Conservation (phyloP, 2,797 vertebrate genomes). For the Novumbra hubbsi region DNA sequence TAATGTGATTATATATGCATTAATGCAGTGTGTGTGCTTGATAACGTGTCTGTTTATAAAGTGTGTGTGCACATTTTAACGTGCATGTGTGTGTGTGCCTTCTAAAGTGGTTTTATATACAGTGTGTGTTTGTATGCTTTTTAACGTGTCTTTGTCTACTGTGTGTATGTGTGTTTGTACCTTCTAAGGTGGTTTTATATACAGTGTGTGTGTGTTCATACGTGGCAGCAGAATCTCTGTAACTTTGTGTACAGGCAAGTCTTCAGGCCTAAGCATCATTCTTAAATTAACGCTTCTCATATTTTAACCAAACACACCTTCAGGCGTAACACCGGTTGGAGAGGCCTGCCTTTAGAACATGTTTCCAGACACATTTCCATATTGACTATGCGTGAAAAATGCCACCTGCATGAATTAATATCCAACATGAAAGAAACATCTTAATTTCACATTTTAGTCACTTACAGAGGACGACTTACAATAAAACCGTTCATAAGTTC, state of each 20-base stretch:
- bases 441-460: no score
- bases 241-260: conserved; percentile 14
- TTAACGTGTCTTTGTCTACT: conserved; percentile 2
- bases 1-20: no score
- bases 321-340: conserved; percentile 40
- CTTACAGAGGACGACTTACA: no score
- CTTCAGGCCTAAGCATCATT: conserved; percentile 29
- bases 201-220: conserved; percentile 12
- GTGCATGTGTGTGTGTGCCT: neutral
- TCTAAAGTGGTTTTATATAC: neutral
- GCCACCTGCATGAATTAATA: conserved; percentile 25
- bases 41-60: no score
- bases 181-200: neutral
- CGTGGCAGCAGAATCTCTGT: conserved; percentile 21
- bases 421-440: neutral
- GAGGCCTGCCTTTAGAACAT: conserved; percentile 34
- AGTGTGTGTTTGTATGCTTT: neutral
- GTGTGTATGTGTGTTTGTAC: conserved; percentile 7
- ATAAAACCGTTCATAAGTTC: no score
- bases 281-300: conserved; percentile 39
- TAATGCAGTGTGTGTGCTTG: neutral
- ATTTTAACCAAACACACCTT: conserved; percentile 37
- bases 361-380: conserved; percentile 44
- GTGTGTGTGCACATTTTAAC: no score
- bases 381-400: conserved; percentile 32